Conservation (phyloP, 2,797 vertebrate genomes). For the Bradypodion pumilum region DNA sequence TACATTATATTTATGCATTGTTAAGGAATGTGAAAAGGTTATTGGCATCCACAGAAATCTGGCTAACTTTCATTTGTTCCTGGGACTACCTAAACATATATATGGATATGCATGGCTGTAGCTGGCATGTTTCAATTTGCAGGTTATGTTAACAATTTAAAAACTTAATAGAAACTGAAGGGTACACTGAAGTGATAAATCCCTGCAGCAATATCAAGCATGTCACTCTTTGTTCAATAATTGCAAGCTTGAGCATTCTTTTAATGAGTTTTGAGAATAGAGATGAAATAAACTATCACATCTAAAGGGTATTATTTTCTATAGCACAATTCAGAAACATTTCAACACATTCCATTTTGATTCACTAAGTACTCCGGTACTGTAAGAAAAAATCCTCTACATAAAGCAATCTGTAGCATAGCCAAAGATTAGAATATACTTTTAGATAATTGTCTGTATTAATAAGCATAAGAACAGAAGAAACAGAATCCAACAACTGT, state of each 20-base stretch:
- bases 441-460: slow-evolving; percentile 25
- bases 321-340: slow-evolving; percentile 43
- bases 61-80: slow-evolving; percentile 9
- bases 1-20: too few species aligned
- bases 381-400: slow-evolving; percentile 33
- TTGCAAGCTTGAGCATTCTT: slow-evolving; percentile 41
- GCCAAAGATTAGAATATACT: slow-evolving; percentile 26
- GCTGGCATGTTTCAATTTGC: slow-evolving; percentile 34
- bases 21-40: too few species aligned
- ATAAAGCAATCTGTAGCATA: slow-evolving; percentile 27
- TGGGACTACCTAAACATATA: not conserved
- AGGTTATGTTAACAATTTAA: slow-evolving; percentile 33
- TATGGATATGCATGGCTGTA: not conserved
- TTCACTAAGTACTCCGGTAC: slow-evolving; percentile 31
- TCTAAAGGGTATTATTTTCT: slow-evolving; percentile 44
- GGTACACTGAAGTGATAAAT: slow-evolving; percentile 3
- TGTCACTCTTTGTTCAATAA: slow-evolving; percentile 42
- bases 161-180: slow-evolving; percentile 46
- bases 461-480: slow-evolving; percentile 5
- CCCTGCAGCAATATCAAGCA: slow-evolving; percentile 39
- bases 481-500: not conserved
- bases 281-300: slow-evolving; percentile 54
- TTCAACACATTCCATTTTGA: slow-evolving; percentile 41
- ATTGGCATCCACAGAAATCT: not conserved
- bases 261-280: slow-evolving; percentile 49